Conservation (phyloP, 2,113 vertebrate species). For the Barbus barbus region DNA sequence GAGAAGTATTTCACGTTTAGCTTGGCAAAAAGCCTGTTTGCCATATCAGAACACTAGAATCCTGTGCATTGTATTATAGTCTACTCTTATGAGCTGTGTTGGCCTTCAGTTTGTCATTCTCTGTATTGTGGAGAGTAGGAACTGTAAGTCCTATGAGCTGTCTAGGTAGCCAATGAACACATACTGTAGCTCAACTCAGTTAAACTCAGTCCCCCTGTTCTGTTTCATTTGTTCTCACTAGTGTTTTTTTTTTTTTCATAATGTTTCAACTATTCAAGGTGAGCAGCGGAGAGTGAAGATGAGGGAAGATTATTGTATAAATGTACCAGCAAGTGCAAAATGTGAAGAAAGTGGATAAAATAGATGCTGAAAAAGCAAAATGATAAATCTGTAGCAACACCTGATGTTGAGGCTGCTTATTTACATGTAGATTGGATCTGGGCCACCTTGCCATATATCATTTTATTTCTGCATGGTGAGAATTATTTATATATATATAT, state of each 20-base stretch:
- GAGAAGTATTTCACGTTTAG: not conserved
- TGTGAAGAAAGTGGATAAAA: not conserved
- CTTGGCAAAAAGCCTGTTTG: no score
- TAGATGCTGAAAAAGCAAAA: not conserved
- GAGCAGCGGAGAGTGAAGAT: not conserved
- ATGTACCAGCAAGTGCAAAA: not conserved
- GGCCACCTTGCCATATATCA: conserved; percentile 42
- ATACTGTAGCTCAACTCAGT: not conserved
- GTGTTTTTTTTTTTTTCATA: not conserved
- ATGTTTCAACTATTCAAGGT: not conserved
- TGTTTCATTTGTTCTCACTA: not conserved
- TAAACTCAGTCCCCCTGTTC: not conserved
- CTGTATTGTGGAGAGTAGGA: not conserved
- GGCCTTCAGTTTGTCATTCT: no score
- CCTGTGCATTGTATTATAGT: not conserved
- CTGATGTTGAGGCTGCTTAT: conserved; percentile 31
- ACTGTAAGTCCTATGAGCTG: not conserved
- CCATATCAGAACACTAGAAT: not conserved
- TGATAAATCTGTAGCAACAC: not conserved
- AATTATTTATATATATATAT: not conserved
- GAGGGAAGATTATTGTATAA: not conserved
- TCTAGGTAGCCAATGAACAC: not conserved
- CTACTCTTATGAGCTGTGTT: not conserved
- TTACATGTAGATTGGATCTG: conserved; percentile 56
- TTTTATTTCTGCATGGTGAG: not conserved